phyloP scores from a whole-genome alignment of 2,113 vertebrate genomes.

The Saguinus midas region DNA sequence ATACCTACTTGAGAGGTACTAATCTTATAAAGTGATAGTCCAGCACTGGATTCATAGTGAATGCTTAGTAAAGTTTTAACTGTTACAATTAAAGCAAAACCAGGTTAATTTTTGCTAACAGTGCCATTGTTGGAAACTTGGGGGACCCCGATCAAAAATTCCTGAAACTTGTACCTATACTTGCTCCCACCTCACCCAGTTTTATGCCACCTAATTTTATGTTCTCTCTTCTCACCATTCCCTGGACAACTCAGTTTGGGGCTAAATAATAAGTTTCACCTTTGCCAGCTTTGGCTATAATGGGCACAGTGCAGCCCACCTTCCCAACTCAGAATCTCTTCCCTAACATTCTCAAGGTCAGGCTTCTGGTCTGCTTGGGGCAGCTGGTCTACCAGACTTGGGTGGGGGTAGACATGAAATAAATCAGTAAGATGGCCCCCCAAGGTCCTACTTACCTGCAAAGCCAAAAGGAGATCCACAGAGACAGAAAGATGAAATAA shows the following conservation, averaged over 20 bases:
- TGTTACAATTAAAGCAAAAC: background rate
- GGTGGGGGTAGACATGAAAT: background rate
- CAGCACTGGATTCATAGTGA: background rate
- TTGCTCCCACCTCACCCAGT: background rate
- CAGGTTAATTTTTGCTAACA: slow-evolving; percentile 7
- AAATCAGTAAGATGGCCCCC: background rate
- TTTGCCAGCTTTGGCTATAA: background rate
- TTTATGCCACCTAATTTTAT: background rate
- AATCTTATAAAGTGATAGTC: background rate
- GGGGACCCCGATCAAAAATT: background rate
- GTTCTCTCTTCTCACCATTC: background rate
- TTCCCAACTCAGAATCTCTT: background rate
- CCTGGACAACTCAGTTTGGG: background rate
- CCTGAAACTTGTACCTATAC: background rate
- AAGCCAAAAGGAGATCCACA: background rate
- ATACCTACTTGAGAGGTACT: background rate
- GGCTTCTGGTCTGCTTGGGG: background rate
- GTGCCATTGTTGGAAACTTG: background rate
- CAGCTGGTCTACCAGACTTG: background rate
- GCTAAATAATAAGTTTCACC: background rate
- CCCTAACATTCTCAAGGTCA: background rate
- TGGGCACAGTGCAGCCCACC: background rate
- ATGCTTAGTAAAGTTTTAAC: background rate
- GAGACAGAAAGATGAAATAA: slow-evolving; percentile 28
- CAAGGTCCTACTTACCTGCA: background rate